Conservation (phyloP, 1,140 invertebrate genomes). For the Platyura marginata region DNA sequence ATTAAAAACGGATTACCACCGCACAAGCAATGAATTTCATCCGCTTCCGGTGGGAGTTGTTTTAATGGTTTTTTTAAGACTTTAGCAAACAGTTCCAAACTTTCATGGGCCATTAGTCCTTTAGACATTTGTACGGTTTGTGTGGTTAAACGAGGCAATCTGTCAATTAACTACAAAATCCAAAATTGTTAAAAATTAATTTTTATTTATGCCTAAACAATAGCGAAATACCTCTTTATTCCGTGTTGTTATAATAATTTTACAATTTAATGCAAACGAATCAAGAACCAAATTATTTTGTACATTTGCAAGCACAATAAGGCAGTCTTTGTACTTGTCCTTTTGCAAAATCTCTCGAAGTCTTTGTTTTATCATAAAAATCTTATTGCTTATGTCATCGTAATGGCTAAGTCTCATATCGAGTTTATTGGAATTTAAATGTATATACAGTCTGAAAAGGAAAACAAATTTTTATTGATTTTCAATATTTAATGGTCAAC, state of each 20-base stretch:
- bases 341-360: background rate
- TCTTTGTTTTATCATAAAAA: background rate
- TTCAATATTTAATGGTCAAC: too few relatives aligned
- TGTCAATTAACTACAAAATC: background rate
- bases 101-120: background rate
- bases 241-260: background rate
- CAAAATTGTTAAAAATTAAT: too few relatives aligned
- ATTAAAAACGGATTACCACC: background rate
- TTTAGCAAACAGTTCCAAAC: background rate
- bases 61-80: background rate
- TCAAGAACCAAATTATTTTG: background rate
- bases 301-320: background rate
- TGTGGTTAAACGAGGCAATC: background rate
- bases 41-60: background rate
- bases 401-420: too few relatives aligned
- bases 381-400: background rate
- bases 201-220: background rate
- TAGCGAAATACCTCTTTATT: background rate
- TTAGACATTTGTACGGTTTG: background rate
- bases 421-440: too few relatives aligned
- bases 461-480: too few relatives aligned
- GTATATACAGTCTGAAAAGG: too few relatives aligned
- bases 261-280: background rate
- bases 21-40: background rate
- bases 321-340: background rate